A percentile compares a stretch with the other conserved stretches of the same genome.
phyloP scores from a whole-genome alignment of 2,888 invertebrate species.

The Conchocele bisecta region DNA sequence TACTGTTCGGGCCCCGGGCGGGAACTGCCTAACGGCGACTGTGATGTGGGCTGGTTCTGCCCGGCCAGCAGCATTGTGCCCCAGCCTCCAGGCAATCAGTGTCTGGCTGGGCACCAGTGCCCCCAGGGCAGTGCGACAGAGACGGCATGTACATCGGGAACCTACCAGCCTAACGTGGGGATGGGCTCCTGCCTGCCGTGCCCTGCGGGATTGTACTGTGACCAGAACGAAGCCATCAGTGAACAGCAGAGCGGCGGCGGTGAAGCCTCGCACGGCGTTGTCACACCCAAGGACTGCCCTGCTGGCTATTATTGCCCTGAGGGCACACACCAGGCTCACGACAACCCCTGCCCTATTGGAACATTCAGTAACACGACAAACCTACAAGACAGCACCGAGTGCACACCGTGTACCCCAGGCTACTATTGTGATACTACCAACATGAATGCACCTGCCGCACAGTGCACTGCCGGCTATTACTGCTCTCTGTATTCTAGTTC shows the following conservation, averaged over 20 bases:
- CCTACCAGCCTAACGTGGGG: constrained; percentile 74
- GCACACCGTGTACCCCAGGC: constrained; percentile 76
- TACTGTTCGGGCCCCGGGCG: constrained; percentile 76
- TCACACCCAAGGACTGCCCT: constrained; percentile 78
- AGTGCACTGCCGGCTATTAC: constrained; percentile 77
- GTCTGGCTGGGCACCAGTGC: constrained; percentile 78
- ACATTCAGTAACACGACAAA: constrained; percentile 78
- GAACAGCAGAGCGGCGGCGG: constrained; percentile 78
- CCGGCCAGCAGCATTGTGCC: constrained; percentile 73
- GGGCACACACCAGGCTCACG: constrained; percentile 73
- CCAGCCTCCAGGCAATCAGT: constrained; percentile 78
- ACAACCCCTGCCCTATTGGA: constrained; percentile 79
- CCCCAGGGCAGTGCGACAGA: constrained; percentile 75
- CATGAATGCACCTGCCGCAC: constrained; percentile 75
- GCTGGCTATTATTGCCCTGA: constrained; percentile 80
- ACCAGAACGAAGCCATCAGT: constrained; percentile 77
- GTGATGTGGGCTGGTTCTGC: constrained; percentile 78
- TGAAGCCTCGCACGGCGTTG: constrained; percentile 79
- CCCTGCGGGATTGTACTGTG: constrained; percentile 79
- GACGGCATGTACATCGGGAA: constrained; percentile 76
- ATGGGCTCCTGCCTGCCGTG: constrained; percentile 74
- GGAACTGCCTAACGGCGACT: constrained; percentile 73
- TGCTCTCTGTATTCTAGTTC: constrained; percentile 72
- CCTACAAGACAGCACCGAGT: constrained; percentile 72
- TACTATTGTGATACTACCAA: constrained; percentile 78